Conservation (phyloP, 2,113 vertebrate species). For the Xiphophorus hellerii region DNA sequence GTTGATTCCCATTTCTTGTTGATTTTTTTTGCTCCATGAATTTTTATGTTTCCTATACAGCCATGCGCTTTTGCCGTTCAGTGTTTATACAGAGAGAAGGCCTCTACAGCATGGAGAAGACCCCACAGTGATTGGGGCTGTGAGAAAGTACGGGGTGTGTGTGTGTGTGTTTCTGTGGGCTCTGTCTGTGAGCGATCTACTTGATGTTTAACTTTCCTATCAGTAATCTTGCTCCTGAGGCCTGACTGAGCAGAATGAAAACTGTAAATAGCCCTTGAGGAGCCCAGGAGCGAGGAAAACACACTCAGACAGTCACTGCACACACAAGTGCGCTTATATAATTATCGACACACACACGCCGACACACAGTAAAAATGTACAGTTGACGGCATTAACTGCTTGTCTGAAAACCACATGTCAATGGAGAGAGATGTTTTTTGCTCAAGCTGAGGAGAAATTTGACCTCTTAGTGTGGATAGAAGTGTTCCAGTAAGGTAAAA, state of each 20-base stretch:
- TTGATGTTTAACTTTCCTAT: slow-evolving; percentile 64
- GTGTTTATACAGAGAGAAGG: slow-evolving; percentile 4
- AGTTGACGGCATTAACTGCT: slow-evolving; percentile 46
- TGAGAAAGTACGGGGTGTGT: neutral
- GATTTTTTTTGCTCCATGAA: slow-evolving; percentile 3
- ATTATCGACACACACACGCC: neutral
- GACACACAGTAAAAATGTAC: slow-evolving; percentile 35
- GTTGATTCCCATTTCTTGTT: neutral
- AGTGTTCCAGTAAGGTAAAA: slow-evolving; percentile 63
- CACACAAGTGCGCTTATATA: slow-evolving; percentile 11
- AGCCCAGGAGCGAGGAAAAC: slow-evolving; percentile 58
- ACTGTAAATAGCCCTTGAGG: slow-evolving; percentile 63
- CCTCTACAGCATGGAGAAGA: slow-evolving; percentile 14
- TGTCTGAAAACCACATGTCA: slow-evolving; percentile 67
- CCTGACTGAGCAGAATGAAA: slow-evolving; percentile 61
- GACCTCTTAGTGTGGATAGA: slow-evolving; percentile 65
- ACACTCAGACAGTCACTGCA: slow-evolving; percentile 35
- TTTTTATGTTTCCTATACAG: neutral
- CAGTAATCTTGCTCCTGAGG: slow-evolving; percentile 51
- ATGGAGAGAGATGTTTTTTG: slow-evolving; percentile 53
- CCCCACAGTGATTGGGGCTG: slow-evolving; percentile 11
- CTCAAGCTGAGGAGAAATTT: slow-evolving; percentile 61
- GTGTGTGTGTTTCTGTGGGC: slow-evolving; percentile 13
- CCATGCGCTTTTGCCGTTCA: slow-evolving; percentile 23
- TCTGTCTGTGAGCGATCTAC: slow-evolving; percentile 37